phyloP scores from a whole-genome alignment of 1,140 invertebrate genomes.

The Drosophila baimaii region DNA sequence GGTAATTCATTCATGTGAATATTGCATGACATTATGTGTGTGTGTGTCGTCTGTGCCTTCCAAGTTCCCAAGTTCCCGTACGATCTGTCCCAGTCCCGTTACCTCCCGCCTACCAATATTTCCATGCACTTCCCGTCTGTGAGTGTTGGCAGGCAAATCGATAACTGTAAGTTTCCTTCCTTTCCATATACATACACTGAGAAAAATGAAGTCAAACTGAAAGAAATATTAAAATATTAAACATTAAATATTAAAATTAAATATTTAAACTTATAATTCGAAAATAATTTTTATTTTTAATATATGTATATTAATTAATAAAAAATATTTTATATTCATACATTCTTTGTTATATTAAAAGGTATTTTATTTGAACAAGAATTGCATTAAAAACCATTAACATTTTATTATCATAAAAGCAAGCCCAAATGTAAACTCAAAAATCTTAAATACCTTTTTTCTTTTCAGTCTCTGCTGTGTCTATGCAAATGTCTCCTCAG shows the following conservation, averaged over 20 bases:
- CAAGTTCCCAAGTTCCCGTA: neutral
- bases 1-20: constrained; percentile 80
- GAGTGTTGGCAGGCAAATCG: constrained; percentile 28
- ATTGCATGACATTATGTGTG: constrained; percentile 60
- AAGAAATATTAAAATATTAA: too few relatives aligned
- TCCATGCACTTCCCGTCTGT: neutral
- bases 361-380: too few relatives aligned
- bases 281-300: too few relatives aligned
- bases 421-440: neutral
- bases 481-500: constrained; percentile 28
- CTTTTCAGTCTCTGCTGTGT: constrained; percentile 20
- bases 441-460: neutral
- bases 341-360: too few relatives aligned
- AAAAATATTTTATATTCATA: too few relatives aligned
- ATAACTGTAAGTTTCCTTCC: constrained; percentile 17
- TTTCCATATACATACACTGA: neutral
- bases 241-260: too few relatives aligned
- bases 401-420: neutral
- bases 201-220: too few relatives aligned
- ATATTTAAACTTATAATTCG: too few relatives aligned
- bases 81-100: neutral
- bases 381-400: too few relatives aligned
- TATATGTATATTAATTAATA: too few relatives aligned
- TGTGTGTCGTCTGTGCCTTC: constrained; percentile 16
- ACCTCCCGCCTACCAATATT: neutral